Conservation (phyloP, 92 coral and sea anemone genomes). For the Metridium senile region DNA sequence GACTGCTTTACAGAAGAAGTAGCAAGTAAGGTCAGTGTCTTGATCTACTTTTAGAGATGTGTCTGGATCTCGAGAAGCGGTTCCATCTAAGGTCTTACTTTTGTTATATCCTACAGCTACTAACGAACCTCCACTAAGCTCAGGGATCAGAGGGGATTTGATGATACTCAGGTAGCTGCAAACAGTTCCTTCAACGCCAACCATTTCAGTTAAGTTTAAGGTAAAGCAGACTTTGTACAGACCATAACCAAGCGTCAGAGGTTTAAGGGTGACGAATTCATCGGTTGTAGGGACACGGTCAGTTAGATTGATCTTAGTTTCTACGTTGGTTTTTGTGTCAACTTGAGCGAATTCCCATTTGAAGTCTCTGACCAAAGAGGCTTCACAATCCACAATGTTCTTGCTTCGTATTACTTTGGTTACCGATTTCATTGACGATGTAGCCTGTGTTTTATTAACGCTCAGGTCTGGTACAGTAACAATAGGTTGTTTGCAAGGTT, state of each 20-base stretch:
- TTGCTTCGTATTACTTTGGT: constrained; percentile 21
- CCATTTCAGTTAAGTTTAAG: constrained; percentile 32
- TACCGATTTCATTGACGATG: constrained; percentile 32
- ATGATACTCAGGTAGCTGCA: constrained; percentile 29
- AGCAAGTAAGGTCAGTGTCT: constrained; percentile 12
- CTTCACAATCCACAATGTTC: constrained; percentile 37
- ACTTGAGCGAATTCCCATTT: constrained; percentile 36
- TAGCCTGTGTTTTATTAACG: not conserved
- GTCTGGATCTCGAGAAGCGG: constrained; percentile 54
- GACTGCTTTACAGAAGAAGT: constrained; percentile 55
- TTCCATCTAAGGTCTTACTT: constrained; percentile 25
- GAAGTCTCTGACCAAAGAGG: not conserved
- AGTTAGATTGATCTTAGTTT: not conserved
- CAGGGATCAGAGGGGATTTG: constrained; percentile 29
- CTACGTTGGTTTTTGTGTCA: not conserved
- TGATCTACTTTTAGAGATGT: not conserved
- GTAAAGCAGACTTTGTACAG: constrained; percentile 28
- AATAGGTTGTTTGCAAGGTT: constrained; percentile 47
- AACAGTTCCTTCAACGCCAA: constrained; percentile 31
- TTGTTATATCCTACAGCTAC: constrained; percentile 39
- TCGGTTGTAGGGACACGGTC: not conserved
- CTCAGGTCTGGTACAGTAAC: constrained; percentile 35
- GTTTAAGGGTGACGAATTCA: constrained; percentile 12
- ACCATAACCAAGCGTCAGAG: constrained; percentile 35
- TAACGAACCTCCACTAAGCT: constrained; percentile 54